Evolutionary conservation across 2,888 invertebrate genomes (phyloP).

Genomic region (Brachynemurus nebulosus): DNA sequence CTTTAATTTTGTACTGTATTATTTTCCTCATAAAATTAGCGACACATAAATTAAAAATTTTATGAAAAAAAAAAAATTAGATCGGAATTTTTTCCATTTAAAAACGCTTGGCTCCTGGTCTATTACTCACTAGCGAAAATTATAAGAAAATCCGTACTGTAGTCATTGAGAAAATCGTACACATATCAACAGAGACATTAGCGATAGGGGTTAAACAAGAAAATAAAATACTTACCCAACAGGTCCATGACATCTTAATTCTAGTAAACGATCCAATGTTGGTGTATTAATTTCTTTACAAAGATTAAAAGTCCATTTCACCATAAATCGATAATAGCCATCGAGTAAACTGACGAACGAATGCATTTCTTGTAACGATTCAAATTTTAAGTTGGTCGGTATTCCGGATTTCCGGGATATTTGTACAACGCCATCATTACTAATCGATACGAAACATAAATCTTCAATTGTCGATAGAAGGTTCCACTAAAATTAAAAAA

Average conservation of each 20-base stretch:
- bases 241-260: slow-evolving; percentile 77
- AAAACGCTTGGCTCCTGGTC: too few species aligned
- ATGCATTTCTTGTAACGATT: slow-evolving; percentile 47
- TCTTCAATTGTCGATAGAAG: slow-evolving; percentile 71
- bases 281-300: slow-evolving; percentile 73
- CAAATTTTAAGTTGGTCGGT: slow-evolving; percentile 59
- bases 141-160: too few species aligned
- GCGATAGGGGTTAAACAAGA: not conserved
- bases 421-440: slow-evolving; percentile 57
- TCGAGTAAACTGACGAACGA: slow-evolving; percentile 72
- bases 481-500: slow-evolving; percentile 43
- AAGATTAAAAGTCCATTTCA: slow-evolving; percentile 83
- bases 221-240: slow-evolving; percentile 50
- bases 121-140: too few species aligned
- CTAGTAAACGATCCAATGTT: slow-evolving; percentile 54
- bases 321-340: slow-evolving; percentile 75
- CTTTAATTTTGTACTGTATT: too few species aligned
- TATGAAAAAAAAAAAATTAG: too few species aligned
- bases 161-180: too few species aligned
- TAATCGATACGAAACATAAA: slow-evolving; percentile 65
- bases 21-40: too few species aligned
- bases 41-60: too few species aligned
- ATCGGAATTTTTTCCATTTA: too few species aligned
- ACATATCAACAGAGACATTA: slow-evolving; percentile 14
- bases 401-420: slow-evolving; percentile 65